phyloP scores from a whole-genome alignment of 2,888 invertebrate species.

The Conchocele bisecta region DNA sequence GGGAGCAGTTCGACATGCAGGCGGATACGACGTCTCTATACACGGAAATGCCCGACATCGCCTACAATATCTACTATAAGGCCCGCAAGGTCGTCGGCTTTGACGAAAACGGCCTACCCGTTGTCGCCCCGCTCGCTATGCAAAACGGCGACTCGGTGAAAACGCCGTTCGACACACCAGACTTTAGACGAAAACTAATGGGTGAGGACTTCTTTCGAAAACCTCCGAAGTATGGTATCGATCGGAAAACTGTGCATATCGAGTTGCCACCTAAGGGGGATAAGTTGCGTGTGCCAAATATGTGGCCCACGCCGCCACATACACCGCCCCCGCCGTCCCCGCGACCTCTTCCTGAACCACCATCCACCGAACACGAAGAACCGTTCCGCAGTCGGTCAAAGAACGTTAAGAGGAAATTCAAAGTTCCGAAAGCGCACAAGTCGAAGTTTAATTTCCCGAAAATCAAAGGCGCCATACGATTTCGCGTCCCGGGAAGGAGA shows the following conservation, averaged over 20 bases:
- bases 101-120: slow-evolving; percentile 47
- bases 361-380: too few relatives aligned
- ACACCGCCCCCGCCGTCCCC: slow-evolving; percentile 35
- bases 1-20: slow-evolving; percentile 50
- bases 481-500: slow-evolving; percentile 42
- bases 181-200: too few relatives aligned
- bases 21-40: slow-evolving; percentile 49
- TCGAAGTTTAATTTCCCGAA: slow-evolving; percentile 46
- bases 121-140: slow-evolving; percentile 26
- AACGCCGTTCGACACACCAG: too few relatives aligned
- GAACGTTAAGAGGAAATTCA: too few relatives aligned
- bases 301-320: slow-evolving; percentile 5
- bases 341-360: too few relatives aligned
- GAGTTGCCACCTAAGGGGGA: too few relatives aligned
- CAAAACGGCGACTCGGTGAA: slow-evolving; percentile 20
- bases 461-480: slow-evolving; percentile 34
- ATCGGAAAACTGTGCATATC: too few relatives aligned
- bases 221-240: too few relatives aligned
- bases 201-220: too few relatives aligned
- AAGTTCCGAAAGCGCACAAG: too few relatives aligned
- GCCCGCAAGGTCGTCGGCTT: slow-evolving; percentile 50
- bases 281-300: not conserved
- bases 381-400: too few relatives aligned
- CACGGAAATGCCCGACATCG: slow-evolving; percentile 55
- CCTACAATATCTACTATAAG: slow-evolving; percentile 54